Evolutionary conservation across 2,113 vertebrate genomes (phyloP).

Genomic region (Kryptolebias marmoratus): DNA sequence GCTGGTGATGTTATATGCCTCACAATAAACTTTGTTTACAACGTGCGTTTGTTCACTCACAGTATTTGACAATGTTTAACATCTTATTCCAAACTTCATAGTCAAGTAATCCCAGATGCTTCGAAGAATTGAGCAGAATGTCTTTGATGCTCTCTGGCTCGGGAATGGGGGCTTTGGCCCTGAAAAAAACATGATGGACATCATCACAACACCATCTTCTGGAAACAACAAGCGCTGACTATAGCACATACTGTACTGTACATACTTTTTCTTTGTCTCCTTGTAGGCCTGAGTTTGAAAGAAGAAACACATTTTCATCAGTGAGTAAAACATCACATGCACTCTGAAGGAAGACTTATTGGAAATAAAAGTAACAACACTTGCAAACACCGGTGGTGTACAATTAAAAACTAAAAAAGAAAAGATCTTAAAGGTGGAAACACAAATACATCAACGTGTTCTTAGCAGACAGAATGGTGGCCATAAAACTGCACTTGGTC

Average conservation of each 20-base stretch:
- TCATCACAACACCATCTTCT: not conserved
- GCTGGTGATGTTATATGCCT: not conserved
- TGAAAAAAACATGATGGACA: conserved; percentile 45
- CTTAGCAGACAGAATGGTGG: no score
- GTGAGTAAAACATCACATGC: not conserved
- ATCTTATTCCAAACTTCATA: conserved; percentile 70
- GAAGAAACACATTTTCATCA: not conserved
- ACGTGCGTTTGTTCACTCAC: conserved; percentile 43
- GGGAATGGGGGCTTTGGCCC: conserved; percentile 45
- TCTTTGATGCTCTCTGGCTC: conserved; percentile 64
- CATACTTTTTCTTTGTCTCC: conserved; percentile 67
- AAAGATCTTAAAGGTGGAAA: no score
- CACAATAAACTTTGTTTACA: not conserved
- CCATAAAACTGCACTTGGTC: no score
- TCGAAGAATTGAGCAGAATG: conserved; percentile 67
- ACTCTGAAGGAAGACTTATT: not conserved
- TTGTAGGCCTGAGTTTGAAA: conserved; percentile 68
- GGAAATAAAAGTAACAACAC: not conserved
- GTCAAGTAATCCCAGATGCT: conserved; percentile 64
- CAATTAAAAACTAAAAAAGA: no score
- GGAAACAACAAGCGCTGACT: not conserved
- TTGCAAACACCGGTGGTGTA: not conserved
- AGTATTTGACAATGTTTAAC: conserved; percentile 34
- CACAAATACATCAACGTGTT: no score
- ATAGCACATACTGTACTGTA: not conserved